Percentiles rank a stretch among this genome's conserved stretches.
These are phyloP conservation scores for Dryobota labecula DNA, from an alignment of 2,888 invertebrate species.

Conservation along the genomic window DNA sequence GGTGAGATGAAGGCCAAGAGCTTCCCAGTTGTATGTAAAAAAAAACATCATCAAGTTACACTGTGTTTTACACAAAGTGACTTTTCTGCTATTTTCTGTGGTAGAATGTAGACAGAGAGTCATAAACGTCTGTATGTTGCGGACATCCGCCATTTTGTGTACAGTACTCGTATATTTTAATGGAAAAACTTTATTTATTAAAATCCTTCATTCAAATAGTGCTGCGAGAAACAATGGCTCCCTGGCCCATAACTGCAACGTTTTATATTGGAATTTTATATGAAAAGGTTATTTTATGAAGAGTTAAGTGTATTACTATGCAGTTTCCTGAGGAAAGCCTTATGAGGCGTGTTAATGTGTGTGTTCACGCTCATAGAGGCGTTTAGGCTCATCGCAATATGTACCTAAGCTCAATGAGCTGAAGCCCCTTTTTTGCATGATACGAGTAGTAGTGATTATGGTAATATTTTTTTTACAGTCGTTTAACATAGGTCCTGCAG, in stretches of 20 bases:
- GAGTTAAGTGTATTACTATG: conserved; percentile 7
- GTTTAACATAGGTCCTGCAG: background rate
- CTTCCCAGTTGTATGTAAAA: no score
- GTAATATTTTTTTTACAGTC: background rate
- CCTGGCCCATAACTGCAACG: conserved; percentile 4
- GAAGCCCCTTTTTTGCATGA: background rate
- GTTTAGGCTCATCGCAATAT: conserved; percentile 21
- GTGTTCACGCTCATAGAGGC: conserved; percentile 3
- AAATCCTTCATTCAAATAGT: conserved; percentile 55
- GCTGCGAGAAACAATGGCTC: conserved; percentile 37
- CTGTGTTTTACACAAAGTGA: background rate
- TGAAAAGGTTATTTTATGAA: conserved; percentile 7
- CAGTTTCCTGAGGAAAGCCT: background rate
- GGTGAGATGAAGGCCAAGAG: no score
- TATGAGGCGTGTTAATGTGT: background rate
- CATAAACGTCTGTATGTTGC: conserved; percentile 43
- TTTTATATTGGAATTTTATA: conserved; percentile 31
- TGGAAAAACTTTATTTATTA: conserved; percentile 66
- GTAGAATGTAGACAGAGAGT: conserved; percentile 16
- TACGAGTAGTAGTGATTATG: background rate
- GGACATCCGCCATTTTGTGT: conserved; percentile 43
- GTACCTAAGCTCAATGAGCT: background rate
- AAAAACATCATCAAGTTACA: no score
- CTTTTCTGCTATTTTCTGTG: conserved; percentile 13
- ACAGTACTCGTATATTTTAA: conserved; percentile 49